Conservation (phyloP, 2,113 vertebrate genomes). For the Sinocyclocheilus anophthalmus region DNA sequence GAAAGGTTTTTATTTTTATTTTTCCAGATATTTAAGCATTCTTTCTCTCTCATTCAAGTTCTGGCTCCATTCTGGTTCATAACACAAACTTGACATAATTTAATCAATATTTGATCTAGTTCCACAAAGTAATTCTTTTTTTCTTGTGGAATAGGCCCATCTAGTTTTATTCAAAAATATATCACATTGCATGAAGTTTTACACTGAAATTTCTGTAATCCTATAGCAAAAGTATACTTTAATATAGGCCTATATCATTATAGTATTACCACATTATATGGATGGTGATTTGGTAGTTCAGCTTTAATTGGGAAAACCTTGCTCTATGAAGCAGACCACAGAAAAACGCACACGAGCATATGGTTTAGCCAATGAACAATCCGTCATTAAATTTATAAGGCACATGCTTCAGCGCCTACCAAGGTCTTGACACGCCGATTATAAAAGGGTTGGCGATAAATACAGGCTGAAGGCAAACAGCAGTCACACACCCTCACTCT, state of each 20-base stretch:
- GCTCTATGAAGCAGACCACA: background rate
- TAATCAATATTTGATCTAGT: background rate
- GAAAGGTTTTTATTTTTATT: background rate
- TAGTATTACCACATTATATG: background rate
- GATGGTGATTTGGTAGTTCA: background rate
- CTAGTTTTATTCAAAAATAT: background rate
- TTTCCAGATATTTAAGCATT: background rate
- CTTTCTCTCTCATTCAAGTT: background rate
- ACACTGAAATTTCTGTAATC: background rate
- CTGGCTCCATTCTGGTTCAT: background rate
- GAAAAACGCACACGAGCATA: background rate
- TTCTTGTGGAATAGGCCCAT: background rate
- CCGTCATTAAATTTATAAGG: constrained; percentile 16
- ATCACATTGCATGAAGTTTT: background rate
- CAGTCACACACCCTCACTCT: constrained; percentile 25
- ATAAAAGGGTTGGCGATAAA: constrained; percentile 16
- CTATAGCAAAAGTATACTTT: background rate
- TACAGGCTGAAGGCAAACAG: constrained; percentile 37
- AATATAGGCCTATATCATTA: background rate
- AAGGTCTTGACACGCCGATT: constrained; percentile 17
- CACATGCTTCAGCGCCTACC: background rate
- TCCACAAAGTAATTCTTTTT: background rate
- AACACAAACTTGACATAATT: background rate
- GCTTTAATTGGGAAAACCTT: background rate
- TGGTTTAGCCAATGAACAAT: background rate